Conservation (phyloP, 2,797 vertebrate species). For the Agapornis canus region DNA sequence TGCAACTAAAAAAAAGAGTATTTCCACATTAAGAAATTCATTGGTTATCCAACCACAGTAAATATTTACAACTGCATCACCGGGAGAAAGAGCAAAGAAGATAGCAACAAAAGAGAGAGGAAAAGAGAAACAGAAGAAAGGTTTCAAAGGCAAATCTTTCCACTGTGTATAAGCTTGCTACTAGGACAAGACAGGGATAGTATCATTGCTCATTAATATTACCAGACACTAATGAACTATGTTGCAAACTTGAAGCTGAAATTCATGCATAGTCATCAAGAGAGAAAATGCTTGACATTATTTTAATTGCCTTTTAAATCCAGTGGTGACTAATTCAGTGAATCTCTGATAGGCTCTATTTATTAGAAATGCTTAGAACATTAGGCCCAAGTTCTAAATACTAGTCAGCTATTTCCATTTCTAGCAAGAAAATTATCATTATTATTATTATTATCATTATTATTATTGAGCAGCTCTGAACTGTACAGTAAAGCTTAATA, state of each 20-base stretch:
- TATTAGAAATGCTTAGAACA: neutral
- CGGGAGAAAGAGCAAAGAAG: neutral
- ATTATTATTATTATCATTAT: neutral
- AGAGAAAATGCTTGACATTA: neutral
- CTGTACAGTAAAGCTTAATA: neutral
- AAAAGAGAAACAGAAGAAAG: neutral
- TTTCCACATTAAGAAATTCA: constrained; percentile 31
- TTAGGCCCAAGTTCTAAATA: neutral
- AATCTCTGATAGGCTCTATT: neutral
- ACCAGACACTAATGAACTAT: neutral
- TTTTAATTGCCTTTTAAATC: neutral
- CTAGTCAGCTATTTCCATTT: neutral
- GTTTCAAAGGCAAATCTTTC: neutral
- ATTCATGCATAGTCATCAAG: neutral
- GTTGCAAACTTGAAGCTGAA: neutral
- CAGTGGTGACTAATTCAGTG: neutral
- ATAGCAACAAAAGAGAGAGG: neutral
- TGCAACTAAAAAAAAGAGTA: constrained; percentile 40
- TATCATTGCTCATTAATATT: neutral
- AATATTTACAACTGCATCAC: neutral
- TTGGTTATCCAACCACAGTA: neutral
- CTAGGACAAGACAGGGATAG: neutral
- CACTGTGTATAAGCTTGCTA: neutral
- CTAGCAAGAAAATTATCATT: neutral
- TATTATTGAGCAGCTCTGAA: neutral